Percentiles rank a stretch among this genome's conserved stretches.
These are phyloP conservation scores for Caenorhabditis wallacei DNA, from an alignment of 2,888 invertebrate species.

Conservation along the genomic window DNA sequence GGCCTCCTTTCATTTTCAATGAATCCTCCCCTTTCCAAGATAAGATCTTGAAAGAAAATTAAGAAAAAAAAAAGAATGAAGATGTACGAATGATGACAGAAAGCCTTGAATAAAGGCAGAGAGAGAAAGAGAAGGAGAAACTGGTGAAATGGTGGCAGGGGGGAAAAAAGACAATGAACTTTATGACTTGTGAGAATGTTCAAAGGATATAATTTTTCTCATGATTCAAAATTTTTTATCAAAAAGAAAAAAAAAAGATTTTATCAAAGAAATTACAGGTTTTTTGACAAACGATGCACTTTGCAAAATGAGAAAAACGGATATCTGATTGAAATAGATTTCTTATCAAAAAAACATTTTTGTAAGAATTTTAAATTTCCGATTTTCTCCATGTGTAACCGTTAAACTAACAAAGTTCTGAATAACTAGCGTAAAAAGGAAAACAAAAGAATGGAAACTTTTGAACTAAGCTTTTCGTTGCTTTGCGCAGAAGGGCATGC, in stretches of 20 bases:
- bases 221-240: no score
- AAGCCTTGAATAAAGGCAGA: background rate
- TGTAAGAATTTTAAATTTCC: no score
- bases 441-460: background rate
- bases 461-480: background rate
- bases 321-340: no score
- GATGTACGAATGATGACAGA: constrained; percentile 10
- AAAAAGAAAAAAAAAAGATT: no score
- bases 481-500: background rate
- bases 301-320: no score
- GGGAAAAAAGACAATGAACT: background rate
- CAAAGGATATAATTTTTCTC: background rate
- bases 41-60: constrained; percentile 1
- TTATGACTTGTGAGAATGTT: background rate
- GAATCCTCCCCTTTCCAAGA: background rate
- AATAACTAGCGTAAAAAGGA: background rate
- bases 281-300: no score
- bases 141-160: background rate
- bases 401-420: background rate
- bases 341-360: no score
- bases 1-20: constrained; percentile 14
- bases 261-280: background rate
- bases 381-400: no score
- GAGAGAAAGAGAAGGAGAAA: background rate
- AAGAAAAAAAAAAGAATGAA: constrained; percentile 9